Evolutionary conservation across 2,797 vertebrate species (phyloP), one percentile per base, ranked within the genome.

Genomic region (Fistularia commersonii): DNA sequence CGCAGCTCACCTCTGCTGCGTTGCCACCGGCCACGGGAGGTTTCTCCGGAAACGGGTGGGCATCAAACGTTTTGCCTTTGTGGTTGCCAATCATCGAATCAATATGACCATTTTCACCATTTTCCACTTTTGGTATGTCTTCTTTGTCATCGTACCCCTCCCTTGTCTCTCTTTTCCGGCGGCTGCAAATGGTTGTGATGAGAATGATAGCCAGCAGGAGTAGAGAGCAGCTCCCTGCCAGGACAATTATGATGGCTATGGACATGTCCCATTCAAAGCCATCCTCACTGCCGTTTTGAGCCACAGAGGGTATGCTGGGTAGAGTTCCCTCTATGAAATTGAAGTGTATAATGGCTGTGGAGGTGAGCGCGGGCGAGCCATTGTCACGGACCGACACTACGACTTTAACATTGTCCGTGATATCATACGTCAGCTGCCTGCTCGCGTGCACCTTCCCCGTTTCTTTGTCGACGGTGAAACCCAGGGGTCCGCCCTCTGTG

Each of bases 201-300:
- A 95, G 91, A 83, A 98, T 89, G 78, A 96, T 96, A 54, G 94
- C 94, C 54, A 94, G 89, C 61, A 98, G 89, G 35, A 98, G 91
- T 60, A 98, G 87, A 8, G 95, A 95, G 85, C 94, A 97, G 85
- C 94, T 95, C 54, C 94, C 94, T 0, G 95, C 95, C 76, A 98
- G 84, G 66, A 96, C 86, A 1, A 96, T 90, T 82, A 98, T 95
- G 31, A 98, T 93, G 0, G 96, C 93, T 48, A 96, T 79, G 45
- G 95, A 95, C 61, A 90, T 87, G 79, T 96, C 94, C 95, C 95
- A 98, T 13, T 91, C 92, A 37, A 77, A 89, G 31, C 87, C 81
- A 79, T 79, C 91, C 52, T 85, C 88, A 51, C 73, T 87, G 60
- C 78, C 86, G 75, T 88, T 88, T 11, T 92, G 88, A 40, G 83